These are phyloP conservation scores for Lacanobia wlatinum DNA, from an alignment of 2,888 invertebrate genomes.

Conservation along the genomic window DNA sequence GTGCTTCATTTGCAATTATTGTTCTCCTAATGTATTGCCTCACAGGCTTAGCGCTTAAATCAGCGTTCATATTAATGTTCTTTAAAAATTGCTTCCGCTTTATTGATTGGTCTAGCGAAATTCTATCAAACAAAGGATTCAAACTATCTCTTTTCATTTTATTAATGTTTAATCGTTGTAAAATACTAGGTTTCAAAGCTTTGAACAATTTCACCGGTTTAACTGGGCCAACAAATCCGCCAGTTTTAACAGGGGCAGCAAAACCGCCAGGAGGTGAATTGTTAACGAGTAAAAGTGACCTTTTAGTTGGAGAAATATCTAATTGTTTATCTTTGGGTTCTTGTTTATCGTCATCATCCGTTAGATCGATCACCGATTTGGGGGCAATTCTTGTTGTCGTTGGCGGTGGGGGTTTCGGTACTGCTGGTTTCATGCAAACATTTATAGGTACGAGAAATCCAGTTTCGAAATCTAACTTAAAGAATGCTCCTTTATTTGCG, in stretches of 20 bases:
- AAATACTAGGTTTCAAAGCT: conserved; percentile 42
- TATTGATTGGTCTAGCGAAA: not conserved
- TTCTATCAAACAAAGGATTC: not conserved
- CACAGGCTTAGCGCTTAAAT: not conserved
- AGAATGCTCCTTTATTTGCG: conserved; percentile 77
- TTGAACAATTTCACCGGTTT: conserved; percentile 60
- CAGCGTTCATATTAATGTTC: conserved; percentile 27
- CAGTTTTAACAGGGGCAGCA: too few relatives aligned
- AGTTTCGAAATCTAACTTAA: conserved; percentile 78
- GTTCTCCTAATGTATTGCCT: not conserved
- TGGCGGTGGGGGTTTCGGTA: conserved; percentile 46
- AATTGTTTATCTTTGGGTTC: not conserved
- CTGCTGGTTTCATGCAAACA: conserved; percentile 77
- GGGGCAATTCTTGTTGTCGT: conserved; percentile 18
- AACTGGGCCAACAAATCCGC: conserved; percentile 11
- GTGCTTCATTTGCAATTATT: not conserved
- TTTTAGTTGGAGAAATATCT: conserved; percentile 14
- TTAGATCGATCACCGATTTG: conserved; percentile 78
- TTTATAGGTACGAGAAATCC: conserved; percentile 79
- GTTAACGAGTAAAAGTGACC: conserved; percentile 43
- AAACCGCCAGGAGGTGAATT: not conserved
- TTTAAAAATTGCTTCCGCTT: conserved; percentile 43
- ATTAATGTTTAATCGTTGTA: conserved; percentile 13
- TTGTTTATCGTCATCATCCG: conserved; percentile 72
- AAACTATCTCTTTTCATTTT: not conserved